These are phyloP conservation scores for Abramis brama DNA, from an alignment of 2,113 vertebrate genomes.

Conservation along the genomic window DNA sequence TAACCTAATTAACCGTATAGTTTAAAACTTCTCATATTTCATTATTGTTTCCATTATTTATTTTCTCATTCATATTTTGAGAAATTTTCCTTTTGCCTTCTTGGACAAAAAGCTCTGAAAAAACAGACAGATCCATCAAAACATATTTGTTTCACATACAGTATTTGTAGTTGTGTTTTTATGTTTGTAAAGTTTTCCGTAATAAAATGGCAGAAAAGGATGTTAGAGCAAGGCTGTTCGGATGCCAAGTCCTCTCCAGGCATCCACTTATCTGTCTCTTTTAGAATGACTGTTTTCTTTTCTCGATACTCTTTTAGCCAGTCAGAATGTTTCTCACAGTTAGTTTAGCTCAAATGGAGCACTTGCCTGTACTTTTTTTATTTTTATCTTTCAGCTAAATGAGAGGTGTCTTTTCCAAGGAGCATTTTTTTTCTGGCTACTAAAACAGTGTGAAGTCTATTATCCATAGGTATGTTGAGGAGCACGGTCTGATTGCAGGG, in stretches of 20 bases:
- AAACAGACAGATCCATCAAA: not conserved
- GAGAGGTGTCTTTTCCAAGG: constrained; percentile 49
- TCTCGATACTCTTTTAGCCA: constrained; percentile 21
- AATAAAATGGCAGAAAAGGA: constrained; percentile 63
- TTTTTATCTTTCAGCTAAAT: constrained; percentile 49
- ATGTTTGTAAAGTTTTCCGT: not conserved
- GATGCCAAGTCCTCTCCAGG: constrained; percentile 66
- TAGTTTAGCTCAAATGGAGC: constrained; percentile 59
- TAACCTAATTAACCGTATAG: not conserved
- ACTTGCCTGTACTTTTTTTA: constrained; percentile 46
- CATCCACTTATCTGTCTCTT: constrained; percentile 63
- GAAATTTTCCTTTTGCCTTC: not conserved
- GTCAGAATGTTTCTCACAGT: constrained; percentile 65
- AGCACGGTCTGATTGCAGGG: constrained; percentile 41
- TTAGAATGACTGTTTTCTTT: constrained; percentile 55
- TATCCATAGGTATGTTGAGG: constrained; percentile 53
- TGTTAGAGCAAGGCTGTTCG: constrained; percentile 64
- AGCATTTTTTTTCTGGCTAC: constrained; percentile 46
- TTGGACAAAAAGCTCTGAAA: not conserved
- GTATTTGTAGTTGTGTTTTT: not conserved
- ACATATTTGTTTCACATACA: not conserved
- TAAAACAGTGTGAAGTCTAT: constrained; percentile 40
- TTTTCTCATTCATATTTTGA: not conserved
- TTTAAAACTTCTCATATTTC: not conserved
- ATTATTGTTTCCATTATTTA: not conserved